Base-by-base conservation (phyloP, 2,797 vertebrate genomes). In the Malacoctenus gilli region DNA sequence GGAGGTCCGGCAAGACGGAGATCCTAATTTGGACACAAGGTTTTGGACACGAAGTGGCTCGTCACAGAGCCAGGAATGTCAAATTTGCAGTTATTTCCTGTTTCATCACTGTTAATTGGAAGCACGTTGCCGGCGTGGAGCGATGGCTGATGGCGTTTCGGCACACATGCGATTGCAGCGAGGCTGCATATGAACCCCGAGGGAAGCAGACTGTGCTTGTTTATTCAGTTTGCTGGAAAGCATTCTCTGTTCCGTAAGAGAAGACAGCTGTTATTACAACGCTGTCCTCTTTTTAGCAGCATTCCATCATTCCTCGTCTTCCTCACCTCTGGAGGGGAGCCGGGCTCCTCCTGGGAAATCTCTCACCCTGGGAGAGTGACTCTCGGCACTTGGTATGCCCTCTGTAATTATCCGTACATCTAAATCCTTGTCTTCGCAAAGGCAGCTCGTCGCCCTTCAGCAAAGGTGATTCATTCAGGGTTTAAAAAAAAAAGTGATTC, bases 81-180 rank as follows among this genome's bases (percentile, higher is more conserved):
- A 87, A 82, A 84, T 85, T 79, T 74, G 72, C 78, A 79, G 84
- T 82, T 88, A 85, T 90, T 92, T 92, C 89, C 92, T 89, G 87
- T 92, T 92, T 92, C 86, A 89, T 92, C 87, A 89, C 74, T 72
- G 83, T 67, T 92, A 91, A 93, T 91, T 92, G 77, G 77, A 93
- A 91, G 87, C 90, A 93, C 3, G 88, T 90, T 91, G 83, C 49
- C 19, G 57, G 63, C 44, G 42, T 72, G 80, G 56, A 67, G 70
- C 72, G 25, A 60, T 28, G 48, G 75, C 72, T 76, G 74, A 88
- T 75, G 79, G 84, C 48, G 43, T 80, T 83, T 64, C 77, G 52
- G 70, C 83, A 67, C 75, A 61, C 65, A 55, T 84, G 83, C 86
- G 85, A 78, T 86, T 74, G 76, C 59, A 86, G 76, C 43, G 66